Conservation (phyloP, 2,797 vertebrate genomes). For the Vireo griseus region DNA sequence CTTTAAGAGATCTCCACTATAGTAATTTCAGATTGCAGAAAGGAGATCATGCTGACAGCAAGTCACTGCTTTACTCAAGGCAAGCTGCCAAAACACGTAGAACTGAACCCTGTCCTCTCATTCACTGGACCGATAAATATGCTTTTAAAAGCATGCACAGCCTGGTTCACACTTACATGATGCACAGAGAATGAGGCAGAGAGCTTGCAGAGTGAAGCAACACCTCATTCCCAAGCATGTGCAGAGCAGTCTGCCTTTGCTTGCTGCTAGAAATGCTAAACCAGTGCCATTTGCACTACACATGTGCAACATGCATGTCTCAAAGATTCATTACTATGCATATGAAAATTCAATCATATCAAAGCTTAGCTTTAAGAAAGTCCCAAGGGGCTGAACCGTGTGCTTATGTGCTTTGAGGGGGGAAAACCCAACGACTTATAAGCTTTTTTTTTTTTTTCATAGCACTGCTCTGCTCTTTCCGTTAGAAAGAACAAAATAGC, state of each 20-base stretch:
- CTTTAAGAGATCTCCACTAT: background rate
- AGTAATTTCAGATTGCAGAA: background rate
- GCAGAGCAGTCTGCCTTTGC: constrained; percentile 31
- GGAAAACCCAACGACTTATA: background rate
- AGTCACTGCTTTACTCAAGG: background rate
- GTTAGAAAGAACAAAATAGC: background rate
- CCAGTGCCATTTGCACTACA: constrained; percentile 35
- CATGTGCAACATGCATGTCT: constrained; percentile 26
- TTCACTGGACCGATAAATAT: constrained; percentile 5
- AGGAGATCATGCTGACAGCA: background rate
- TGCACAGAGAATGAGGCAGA: constrained; percentile 45
- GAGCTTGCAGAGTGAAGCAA: constrained; percentile 21
- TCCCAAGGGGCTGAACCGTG: background rate
- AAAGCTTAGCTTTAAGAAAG: constrained; percentile 42
- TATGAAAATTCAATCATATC: constrained; percentile 54
- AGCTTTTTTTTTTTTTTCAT: background rate
- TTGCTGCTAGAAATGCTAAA: background rate
- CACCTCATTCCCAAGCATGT: constrained; percentile 56
- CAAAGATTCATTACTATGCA: constrained; percentile 42
- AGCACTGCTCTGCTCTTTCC: background rate
- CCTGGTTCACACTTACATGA: constrained; percentile 61
- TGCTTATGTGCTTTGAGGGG: background rate
- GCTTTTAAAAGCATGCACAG: constrained; percentile 46
- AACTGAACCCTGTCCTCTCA: constrained; percentile 23
- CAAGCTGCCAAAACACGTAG: background rate